Base-by-base conservation (phyloP, 1,140 invertebrate genomes). In the Drosophila watanabei region DNA sequence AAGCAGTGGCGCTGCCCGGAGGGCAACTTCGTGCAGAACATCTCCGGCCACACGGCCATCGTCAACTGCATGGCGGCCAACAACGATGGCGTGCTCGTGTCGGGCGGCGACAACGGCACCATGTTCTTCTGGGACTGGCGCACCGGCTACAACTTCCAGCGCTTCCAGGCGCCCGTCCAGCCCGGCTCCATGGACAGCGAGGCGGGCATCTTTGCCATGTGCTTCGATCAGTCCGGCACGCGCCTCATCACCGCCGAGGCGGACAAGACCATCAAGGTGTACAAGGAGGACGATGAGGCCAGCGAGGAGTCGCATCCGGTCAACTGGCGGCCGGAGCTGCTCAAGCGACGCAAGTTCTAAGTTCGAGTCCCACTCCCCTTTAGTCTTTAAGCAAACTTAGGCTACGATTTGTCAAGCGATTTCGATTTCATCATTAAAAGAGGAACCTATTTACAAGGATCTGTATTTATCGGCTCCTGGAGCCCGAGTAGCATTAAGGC, bases 161-260 rank as follows among this genome's bases (percentile, higher is more conserved):
- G 98, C 80, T 93, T 94, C 43, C 96, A 99, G 95, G 96, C 98
- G 2, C 96, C 97, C 14, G 98, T 98, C 4, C 99, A 99, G 93
- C 98, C 99, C 2, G 99, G 99, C n/a, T 99, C 98, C 4, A 99
- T 99, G 96, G 99, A 99, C 93, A 99, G 98, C 57, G 99, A 99
- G 94, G 97, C 98, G 35, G 99, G 99, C 52, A 98, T 99, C 75
- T 99, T 99, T 94, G 96, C 98, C 54, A 96, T 99, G 95, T 96
- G 95, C 5, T 99, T 98, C 94, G 99, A 99, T 93, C 96, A 98
- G 64, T 98, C 98, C 64, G 98, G 98, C 43, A 97, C 96, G 14
- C 95, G 99, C 61, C 95, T 99, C 49, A 97, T 99, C 60, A 99
- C 99, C 2, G 97, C 97, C 7, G 99, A 99, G 94, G 98, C 99